Evolutionary conservation across 1,140 invertebrate genomes (phyloP).

Genomic region (Drosophila albomicans): DNA sequence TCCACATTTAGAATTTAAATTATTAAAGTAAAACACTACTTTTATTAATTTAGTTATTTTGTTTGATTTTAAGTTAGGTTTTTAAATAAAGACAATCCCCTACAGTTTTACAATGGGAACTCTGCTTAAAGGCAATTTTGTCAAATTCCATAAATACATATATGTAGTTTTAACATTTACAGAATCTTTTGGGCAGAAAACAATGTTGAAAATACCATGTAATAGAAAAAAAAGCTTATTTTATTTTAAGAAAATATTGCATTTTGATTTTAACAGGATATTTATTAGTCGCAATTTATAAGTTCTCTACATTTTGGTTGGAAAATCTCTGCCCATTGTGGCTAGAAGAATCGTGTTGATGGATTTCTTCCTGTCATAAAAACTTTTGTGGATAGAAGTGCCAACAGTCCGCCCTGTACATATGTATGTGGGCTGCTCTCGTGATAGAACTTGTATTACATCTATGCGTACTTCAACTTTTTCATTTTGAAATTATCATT

Average conservation of each 20-base stretch:
- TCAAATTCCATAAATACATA: too few species aligned
- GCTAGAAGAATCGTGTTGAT: constrained; percentile 72
- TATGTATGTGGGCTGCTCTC: constrained; percentile 47
- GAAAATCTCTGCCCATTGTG: constrained; percentile 53
- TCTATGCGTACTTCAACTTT: constrained; percentile 7
- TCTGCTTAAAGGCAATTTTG: background rate
- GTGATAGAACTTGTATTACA: constrained; percentile 35
- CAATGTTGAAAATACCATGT: too few species aligned
- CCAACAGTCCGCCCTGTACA: constrained; percentile 33
- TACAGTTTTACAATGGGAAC: too few species aligned
- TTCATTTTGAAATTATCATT: constrained; percentile 54
- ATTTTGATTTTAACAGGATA: background rate
- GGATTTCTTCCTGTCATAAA: constrained; percentile 82
- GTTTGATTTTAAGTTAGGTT: too few species aligned
- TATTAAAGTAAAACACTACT: too few species aligned
- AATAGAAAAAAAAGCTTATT: background rate
- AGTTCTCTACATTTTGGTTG: constrained; percentile 3
- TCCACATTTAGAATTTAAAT: too few species aligned
- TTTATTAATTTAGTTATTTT: too few species aligned
- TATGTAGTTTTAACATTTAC: too few species aligned
- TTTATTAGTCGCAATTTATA: background rate
- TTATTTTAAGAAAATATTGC: too few species aligned
- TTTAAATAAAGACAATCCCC: too few species aligned
- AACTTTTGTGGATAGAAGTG: constrained; percentile 59
- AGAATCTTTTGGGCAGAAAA: too few species aligned